Percentiles rank a stretch among this genome's conserved stretches.
These are phyloP conservation scores for Anagrus nilaparvatae DNA, from an alignment of 1,140 invertebrate species.

Conservation along the genomic window DNA sequence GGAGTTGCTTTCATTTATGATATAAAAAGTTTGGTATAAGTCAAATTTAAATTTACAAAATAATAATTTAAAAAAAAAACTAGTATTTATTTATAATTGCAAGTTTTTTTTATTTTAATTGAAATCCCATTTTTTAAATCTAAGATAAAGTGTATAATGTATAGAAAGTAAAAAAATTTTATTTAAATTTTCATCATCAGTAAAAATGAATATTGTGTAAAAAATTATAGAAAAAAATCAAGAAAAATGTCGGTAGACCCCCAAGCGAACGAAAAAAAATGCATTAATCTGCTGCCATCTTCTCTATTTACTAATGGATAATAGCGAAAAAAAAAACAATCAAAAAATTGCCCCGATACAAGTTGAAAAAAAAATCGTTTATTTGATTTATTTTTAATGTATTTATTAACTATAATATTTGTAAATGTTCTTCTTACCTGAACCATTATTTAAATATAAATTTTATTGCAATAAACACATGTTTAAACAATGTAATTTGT, in stretches of 20 bases:
- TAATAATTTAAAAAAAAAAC: constrained; percentile 13
- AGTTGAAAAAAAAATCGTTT: constrained; percentile 25
- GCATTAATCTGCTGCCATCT: constrained; percentile 44
- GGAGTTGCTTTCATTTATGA: constrained; percentile 1
- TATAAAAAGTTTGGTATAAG: constrained; percentile 1
- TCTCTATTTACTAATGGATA: constrained; percentile 45
- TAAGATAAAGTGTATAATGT: no score
- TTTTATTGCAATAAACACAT: constrained; percentile 41
- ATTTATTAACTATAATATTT: constrained; percentile 16
- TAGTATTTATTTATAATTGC: no score
- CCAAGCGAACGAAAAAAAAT: constrained; percentile 37
- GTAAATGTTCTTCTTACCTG: constrained; percentile 33
- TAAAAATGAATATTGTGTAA: no score
- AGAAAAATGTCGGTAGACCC: constrained; percentile 39
- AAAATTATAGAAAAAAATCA: no score
- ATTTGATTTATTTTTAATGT: not conserved
- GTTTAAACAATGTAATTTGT: constrained; percentile 42
- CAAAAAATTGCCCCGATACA: constrained; percentile 35
- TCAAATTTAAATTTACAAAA: not conserved
- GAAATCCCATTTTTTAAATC: no score
- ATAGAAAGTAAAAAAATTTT: no score
- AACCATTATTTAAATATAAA: constrained; percentile 38
- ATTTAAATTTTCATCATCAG: no score
- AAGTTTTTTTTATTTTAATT: no score
- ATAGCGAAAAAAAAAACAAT: constrained; percentile 40